phyloP scores from a whole-genome alignment of 2,888 invertebrate species.

The Caenorhabditis sp. region DNA sequence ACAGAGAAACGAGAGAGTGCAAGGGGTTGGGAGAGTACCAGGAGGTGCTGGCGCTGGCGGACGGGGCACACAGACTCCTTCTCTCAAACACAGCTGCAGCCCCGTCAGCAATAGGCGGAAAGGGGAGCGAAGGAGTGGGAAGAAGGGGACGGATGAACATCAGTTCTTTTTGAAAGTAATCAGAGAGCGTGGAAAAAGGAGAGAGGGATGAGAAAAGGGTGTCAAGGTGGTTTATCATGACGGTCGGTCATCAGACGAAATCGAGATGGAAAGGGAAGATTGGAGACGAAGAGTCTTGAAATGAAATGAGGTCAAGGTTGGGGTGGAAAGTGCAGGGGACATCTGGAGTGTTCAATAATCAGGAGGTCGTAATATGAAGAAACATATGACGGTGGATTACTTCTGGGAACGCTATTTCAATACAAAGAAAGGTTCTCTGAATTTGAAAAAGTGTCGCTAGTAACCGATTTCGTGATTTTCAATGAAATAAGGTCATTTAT shows the following conservation, averaged over 20 bases:
- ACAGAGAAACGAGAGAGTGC: constrained; percentile 43
- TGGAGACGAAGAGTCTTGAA: constrained; percentile 1
- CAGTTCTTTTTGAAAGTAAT: constrained; percentile 34
- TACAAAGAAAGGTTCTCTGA: too few species aligned
- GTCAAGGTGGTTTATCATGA: constrained; percentile 41
- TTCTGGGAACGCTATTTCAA: too few species aligned
- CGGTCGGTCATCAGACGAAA: background rate
- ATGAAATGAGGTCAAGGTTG: background rate
- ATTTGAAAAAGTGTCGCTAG: too few species aligned
- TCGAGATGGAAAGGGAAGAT: constrained; percentile 18
- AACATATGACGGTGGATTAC: too few species aligned
- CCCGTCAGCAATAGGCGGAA: constrained; percentile 29
- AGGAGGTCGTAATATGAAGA: too few species aligned
- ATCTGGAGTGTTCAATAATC: background rate
- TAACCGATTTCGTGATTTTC: too few species aligned
- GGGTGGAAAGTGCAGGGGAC: background rate
- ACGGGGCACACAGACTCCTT: constrained; percentile 38
- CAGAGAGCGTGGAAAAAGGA: constrained; percentile 11
- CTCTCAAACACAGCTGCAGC: constrained; percentile 45
- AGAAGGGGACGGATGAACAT: constrained; percentile 30
- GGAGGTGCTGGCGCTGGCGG: constrained; percentile 54
- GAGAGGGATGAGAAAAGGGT: constrained; percentile 24
- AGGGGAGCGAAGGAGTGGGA: constrained; percentile 1
- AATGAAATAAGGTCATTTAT: too few species aligned
- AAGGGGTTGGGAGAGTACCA: constrained; percentile 49